Evolutionary conservation across 2,888 invertebrate genomes (phyloP).

Genomic region (Hedychridium roseum): DNA sequence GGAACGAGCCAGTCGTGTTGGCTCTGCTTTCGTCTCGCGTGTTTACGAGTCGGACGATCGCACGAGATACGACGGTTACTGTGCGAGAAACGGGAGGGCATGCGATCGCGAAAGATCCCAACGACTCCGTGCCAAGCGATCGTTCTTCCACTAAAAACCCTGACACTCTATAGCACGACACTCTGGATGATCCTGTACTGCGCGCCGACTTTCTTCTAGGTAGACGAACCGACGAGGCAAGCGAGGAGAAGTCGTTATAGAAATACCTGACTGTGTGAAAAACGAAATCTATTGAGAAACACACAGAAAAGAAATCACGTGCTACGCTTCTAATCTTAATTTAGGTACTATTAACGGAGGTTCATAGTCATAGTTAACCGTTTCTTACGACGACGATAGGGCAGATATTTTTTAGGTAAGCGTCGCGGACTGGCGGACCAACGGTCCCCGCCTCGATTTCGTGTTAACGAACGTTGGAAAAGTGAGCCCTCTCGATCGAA

Average conservation of each 20-base stretch:
- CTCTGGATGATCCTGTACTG: constrained; percentile 30
- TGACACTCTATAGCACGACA: constrained; percentile 9
- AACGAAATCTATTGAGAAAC: constrained; percentile 33
- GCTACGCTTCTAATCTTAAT: constrained; percentile 60
- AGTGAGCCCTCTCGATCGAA: not conserved
- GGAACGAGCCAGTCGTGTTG: too few relatives aligned
- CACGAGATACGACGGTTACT: too few relatives aligned
- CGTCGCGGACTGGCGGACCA: constrained; percentile 10
- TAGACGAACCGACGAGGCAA: constrained; percentile 17
- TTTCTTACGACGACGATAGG: constrained; percentile 52
- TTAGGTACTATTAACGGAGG: constrained; percentile 54
- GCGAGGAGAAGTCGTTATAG: constrained; percentile 48
- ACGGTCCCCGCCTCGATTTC: too few relatives aligned
- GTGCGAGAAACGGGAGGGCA: too few relatives aligned
- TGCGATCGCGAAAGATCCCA: too few relatives aligned
- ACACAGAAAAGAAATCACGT: constrained; percentile 44
- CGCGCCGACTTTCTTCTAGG: constrained; percentile 26
- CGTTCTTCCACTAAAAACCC: constrained; percentile 43
- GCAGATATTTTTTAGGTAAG: constrained; percentile 54
- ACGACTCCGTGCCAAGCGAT: constrained; percentile 54
- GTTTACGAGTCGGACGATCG: too few relatives aligned
- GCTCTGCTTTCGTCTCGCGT: too few relatives aligned
- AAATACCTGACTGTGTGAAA: constrained; percentile 47
- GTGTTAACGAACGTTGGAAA: not conserved
- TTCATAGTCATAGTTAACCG: constrained; percentile 40